Base-by-base conservation (phyloP, 64 coral and sea anemone species). In the Actinia equina region DNA sequence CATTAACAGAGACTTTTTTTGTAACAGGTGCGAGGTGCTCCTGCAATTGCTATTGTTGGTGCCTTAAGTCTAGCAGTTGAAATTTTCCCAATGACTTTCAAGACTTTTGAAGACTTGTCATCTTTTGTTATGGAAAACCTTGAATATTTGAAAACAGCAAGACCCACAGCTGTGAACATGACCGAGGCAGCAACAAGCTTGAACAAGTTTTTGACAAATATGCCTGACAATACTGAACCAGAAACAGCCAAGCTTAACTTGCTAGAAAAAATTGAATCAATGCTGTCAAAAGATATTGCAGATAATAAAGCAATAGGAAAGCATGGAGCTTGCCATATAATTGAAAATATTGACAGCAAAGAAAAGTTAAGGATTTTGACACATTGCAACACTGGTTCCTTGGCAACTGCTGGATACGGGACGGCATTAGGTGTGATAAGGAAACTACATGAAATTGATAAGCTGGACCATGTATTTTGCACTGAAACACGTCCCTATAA, bases 401-500 rank as follows among this genome's bases (percentile, higher is more conserved):
- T 99, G 59, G 97, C 97, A 89, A 99, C 97, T 70, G 86, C 97
- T 37, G 97, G 97, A 11, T 99, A 95, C 91, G 97, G 97, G 23
- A 99, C 97, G 46, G 97, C 93, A 14, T 80, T 99, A 67, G 97
- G 97, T 10, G 91, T 99, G 8, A 86, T 99, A 16, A 88, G 97
- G 82, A 58, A 71, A 4, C 88, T 99, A 6, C 88, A 90, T 26
- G 86, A 95, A 82, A 45, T 58, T 18, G 84, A 92, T n/a, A 77
- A 57, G 26, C 58, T 99, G 18, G 97, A 91, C 17, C 97, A 99
- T 89, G 97, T 99, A 69, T 99, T 90, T 81, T 99, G 97, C 82
- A 99, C 97, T 26, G 97, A 99, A 79, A 99, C 97, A 43, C 83
- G 97, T 45, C 97, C 97, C 16, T 99, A 99, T 57, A 99, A 99